Percentiles rank a stretch among this genome's conserved stretches.
Conservation (phyloP, 2,797 vertebrate species). For the Petrocephalus schoutedeni region DNA sequence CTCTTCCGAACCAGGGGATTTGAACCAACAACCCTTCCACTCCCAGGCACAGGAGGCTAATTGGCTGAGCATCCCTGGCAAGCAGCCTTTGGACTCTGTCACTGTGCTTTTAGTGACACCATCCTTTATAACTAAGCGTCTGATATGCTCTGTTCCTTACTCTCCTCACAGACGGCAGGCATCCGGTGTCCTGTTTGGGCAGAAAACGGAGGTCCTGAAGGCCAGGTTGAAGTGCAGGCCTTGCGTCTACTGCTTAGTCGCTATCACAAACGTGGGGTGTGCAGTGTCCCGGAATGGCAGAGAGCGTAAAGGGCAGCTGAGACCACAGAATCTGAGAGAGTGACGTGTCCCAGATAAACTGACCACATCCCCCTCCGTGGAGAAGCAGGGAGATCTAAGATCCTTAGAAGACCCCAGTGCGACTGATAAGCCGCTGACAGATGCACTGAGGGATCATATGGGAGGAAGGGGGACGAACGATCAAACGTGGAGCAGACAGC, state of each 20-base stretch:
- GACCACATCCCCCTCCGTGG: background rate
- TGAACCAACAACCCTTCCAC: background rate
- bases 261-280: background rate
- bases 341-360: background rate
- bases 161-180: background rate
- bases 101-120: background rate
- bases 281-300: too few species aligned
- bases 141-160: background rate
- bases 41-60: background rate
- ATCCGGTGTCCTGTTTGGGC: background rate
- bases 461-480: background rate
- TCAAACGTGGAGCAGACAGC: background rate
- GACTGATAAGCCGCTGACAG: background rate
- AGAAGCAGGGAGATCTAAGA: background rate
- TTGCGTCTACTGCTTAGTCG: background rate
- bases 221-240: background rate
- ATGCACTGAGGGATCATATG: background rate
- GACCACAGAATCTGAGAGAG: background rate
- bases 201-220: background rate
- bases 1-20: background rate
- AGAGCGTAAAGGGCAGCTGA: background rate
- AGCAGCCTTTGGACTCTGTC: background rate
- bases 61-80: background rate
- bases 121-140: background rate
- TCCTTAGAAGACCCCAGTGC: background rate